Conservation (phyloP, 2,797 vertebrate genomes). For the Pygocentrus nattereri region DNA sequence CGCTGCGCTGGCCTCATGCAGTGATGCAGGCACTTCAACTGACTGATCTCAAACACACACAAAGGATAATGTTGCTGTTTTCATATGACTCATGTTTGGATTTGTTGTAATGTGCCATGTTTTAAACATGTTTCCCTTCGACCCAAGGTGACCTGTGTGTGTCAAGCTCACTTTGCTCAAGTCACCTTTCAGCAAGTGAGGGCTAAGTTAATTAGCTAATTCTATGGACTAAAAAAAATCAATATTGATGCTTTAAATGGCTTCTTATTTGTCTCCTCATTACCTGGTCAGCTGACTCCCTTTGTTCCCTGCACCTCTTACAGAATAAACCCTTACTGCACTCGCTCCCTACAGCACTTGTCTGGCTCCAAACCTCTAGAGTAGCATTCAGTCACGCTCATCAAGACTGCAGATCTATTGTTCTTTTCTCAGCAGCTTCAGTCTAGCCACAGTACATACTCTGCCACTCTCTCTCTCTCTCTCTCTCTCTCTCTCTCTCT, state of each 20-base stretch:
- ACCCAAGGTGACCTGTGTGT: too few species aligned
- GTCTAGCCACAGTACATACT: conserved; percentile 49
- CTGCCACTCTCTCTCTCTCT: conserved; percentile 1
- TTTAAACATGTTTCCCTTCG: too few species aligned
- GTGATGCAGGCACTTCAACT: conserved; percentile 56
- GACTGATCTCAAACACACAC: conserved; percentile 39
- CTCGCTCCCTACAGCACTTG: conserved; percentile 46
- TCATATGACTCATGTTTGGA: background rate
- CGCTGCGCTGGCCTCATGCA: conserved; percentile 75
- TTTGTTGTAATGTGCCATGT: background rate
- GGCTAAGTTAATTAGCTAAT: conserved; percentile 23
- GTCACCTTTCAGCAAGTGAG: background rate
- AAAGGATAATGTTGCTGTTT: conserved; percentile 39
- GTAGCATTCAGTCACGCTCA: conserved; percentile 58
- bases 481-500: conserved; percentile 35
- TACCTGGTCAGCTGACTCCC: conserved; percentile 53
- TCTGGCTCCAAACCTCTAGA: conserved; percentile 58
- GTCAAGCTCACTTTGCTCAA: too few species aligned
- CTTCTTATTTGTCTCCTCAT: conserved; percentile 43
- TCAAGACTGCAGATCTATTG: conserved; percentile 64
- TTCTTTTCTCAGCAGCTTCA: conserved; percentile 66
- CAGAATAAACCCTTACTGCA: conserved; percentile 34
- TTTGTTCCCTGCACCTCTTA: conserved; percentile 53
- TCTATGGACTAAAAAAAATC: conserved; percentile 11
- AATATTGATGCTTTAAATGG: conserved; percentile 22